A percentile compares a stretch with the other conserved stretches of the same genome.
phyloP scores from a whole-genome alignment of 1,140 invertebrate species.

The Bombus superbus region DNA sequence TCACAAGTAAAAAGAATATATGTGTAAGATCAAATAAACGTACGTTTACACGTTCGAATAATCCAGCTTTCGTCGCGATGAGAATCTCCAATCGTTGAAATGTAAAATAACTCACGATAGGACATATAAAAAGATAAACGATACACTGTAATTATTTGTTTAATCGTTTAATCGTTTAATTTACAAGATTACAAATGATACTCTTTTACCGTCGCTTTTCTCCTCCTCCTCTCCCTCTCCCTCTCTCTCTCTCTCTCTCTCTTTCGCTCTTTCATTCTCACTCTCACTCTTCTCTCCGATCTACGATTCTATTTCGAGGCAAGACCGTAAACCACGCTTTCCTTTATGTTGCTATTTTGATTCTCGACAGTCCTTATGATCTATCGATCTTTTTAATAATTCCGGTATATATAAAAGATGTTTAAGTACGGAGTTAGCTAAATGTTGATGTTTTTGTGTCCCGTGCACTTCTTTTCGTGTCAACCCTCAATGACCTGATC shows the following conservation, averaged over 20 bases:
- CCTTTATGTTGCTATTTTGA: slow-evolving; percentile 56
- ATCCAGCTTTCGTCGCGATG: background rate
- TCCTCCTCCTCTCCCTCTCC: background rate
- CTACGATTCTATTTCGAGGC: background rate
- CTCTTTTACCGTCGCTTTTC: slow-evolving; percentile 29
- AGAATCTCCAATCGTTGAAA: background rate
- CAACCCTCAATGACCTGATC: slow-evolving; percentile 79
- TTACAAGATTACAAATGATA: slow-evolving; percentile 1
- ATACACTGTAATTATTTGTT: background rate
- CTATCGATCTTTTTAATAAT: slow-evolving; percentile 45
- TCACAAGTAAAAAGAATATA: background rate
- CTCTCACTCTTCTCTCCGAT: background rate
- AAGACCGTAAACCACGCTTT: slow-evolving; percentile 48
- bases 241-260: background rate
- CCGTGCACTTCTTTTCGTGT: slow-evolving; percentile 82
- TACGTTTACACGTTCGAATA: background rate
- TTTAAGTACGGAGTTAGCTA: slow-evolving; percentile 75
- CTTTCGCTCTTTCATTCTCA: background rate
- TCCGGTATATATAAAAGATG: slow-evolving; percentile 62
- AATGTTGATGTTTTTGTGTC: slow-evolving; percentile 83
- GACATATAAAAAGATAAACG: background rate
- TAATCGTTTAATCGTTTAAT: background rate
- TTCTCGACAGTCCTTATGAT: slow-evolving; percentile 61
- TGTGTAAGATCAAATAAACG: background rate
- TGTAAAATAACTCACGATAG: background rate